phyloP scores from a whole-genome alignment of 2,797 vertebrate species.

The Squalus acanthias region DNA sequence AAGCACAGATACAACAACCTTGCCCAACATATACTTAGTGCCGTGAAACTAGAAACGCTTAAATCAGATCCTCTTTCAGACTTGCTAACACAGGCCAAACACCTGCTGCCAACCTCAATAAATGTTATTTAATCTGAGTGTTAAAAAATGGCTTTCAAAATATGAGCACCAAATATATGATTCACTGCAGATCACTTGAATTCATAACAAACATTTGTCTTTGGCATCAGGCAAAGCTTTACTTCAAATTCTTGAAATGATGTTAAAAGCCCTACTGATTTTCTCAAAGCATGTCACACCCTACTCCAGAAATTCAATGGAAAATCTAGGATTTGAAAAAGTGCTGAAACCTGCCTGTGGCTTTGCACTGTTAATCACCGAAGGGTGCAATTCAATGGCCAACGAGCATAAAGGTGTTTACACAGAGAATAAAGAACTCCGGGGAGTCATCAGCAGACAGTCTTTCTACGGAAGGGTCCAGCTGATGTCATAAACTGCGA shows the following conservation, averaged over 20 bases:
- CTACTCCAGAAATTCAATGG: neutral
- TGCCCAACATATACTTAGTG: constrained; percentile 9
- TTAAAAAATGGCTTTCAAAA: neutral
- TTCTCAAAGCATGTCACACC: neutral
- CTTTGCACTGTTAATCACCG: neutral
- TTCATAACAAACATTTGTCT: neutral
- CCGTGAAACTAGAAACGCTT: neutral
- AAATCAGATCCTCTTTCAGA: constrained; percentile 27
- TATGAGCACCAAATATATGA: neutral
- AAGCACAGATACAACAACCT: neutral
- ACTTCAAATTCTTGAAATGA: neutral
- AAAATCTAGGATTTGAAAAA: neutral
- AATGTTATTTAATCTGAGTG: constrained; percentile 7
- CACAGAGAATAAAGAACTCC: neutral
- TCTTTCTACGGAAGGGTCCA: neutral
- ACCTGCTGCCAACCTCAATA: constrained; percentile 17
- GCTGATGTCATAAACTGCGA: neutral
- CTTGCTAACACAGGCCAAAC: constrained; percentile 25
- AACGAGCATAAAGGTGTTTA: neutral
- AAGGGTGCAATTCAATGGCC: neutral
- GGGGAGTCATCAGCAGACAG: neutral
- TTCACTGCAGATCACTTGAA: neutral
- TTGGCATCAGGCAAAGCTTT: neutral
- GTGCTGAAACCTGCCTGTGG: neutral
- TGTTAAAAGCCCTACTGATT: neutral